phyloP scores from a whole-genome alignment of 1,140 invertebrate genomes.

The Glossosoma conforme region DNA sequence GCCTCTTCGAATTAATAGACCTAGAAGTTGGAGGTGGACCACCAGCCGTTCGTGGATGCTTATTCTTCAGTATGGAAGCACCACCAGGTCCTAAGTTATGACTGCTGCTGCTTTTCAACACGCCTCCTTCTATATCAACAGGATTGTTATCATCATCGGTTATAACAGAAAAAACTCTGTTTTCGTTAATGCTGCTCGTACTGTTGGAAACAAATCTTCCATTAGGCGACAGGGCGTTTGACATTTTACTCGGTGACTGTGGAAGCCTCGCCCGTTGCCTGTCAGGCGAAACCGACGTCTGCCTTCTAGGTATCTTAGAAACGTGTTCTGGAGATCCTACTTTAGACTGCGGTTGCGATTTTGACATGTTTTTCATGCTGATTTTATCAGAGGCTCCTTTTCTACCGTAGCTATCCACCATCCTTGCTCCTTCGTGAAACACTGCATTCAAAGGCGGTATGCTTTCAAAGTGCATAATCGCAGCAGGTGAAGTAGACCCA shows the following conservation, averaged over 20 bases:
- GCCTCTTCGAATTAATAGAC: slow-evolving; percentile 43
- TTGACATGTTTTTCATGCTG: slow-evolving; percentile 38
- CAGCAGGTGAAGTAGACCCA: slow-evolving; percentile 44
- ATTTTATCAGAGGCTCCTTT: slow-evolving; percentile 39
- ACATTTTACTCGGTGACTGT: slow-evolving; percentile 33
- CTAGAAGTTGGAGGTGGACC: slow-evolving; percentile 46
- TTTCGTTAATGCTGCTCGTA: slow-evolving; percentile 48
- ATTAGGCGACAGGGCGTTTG: slow-evolving; percentile 36
- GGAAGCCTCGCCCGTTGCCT: slow-evolving; percentile 33
- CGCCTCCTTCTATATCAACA: slow-evolving; percentile 37
- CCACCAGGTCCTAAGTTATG: slow-evolving; percentile 39
- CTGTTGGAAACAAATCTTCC: slow-evolving; percentile 48
- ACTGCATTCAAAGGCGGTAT: slow-evolving; percentile 27
- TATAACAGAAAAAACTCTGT: slow-evolving; percentile 30
- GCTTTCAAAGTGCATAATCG: slow-evolving; percentile 40
- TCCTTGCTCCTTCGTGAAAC: slow-evolving; percentile 5
- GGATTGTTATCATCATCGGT: slow-evolving; percentile 31
- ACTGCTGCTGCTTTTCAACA: slow-evolving; percentile 40
- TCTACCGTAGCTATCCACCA: slow-evolving; percentile 15
- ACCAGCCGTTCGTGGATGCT: slow-evolving; percentile 47
- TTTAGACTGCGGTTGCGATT: slow-evolving; percentile 46
- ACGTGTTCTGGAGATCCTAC: slow-evolving; percentile 41
- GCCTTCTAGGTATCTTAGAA: slow-evolving; percentile 48
- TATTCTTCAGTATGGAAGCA: slow-evolving; percentile 40
- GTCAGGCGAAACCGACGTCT: slow-evolving; percentile 43